A percentile compares a stretch with the other conserved stretches of the same genome.
Conservation (phyloP, 2,888 invertebrate species). For the Incurvaria masculella region DNA sequence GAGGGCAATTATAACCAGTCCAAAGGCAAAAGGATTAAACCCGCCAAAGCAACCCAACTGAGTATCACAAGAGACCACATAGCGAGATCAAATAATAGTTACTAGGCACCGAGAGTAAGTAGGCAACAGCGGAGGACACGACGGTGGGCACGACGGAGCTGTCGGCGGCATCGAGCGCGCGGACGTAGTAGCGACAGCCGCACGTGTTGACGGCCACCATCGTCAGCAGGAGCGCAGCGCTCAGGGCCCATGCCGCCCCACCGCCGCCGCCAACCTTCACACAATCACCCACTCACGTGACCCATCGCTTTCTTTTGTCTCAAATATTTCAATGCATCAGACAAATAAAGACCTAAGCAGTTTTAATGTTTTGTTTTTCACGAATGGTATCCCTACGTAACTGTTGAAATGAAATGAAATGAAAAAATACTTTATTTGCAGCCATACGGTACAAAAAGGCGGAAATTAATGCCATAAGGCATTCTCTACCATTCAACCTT, state of each 20-base stretch:
- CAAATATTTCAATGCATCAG: too few relatives aligned
- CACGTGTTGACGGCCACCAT: constrained; percentile 61
- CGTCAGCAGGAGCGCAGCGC: constrained; percentile 25
- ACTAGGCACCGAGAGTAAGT: constrained; percentile 59
- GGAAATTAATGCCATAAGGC: too few relatives aligned
- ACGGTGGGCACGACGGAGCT: constrained; percentile 63
- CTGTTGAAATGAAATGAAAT: too few relatives aligned
- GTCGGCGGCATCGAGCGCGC: constrained; percentile 55
- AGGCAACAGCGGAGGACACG: constrained; percentile 61
- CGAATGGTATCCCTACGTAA: too few relatives aligned
- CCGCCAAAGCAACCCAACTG: neutral
- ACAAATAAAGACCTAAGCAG: too few relatives aligned
- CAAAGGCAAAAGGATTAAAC: neutral
- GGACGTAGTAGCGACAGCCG: constrained; percentile 61
- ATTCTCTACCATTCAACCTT: too few relatives aligned
- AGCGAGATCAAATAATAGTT: neutral
- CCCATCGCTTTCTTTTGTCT: too few relatives aligned
- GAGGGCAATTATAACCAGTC: too few relatives aligned
- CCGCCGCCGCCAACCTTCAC: constrained; percentile 25
- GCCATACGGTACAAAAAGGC: too few relatives aligned
- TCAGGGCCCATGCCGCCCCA: constrained; percentile 29
- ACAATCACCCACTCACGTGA: constrained; percentile 30
- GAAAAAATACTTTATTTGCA: too few relatives aligned
- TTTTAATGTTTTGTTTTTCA: too few relatives aligned
- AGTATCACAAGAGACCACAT: constrained; percentile 3